These are phyloP conservation scores for Cherax quadricarinatus DNA, from an alignment of 1,140 invertebrate genomes.

Conservation along the genomic window DNA sequence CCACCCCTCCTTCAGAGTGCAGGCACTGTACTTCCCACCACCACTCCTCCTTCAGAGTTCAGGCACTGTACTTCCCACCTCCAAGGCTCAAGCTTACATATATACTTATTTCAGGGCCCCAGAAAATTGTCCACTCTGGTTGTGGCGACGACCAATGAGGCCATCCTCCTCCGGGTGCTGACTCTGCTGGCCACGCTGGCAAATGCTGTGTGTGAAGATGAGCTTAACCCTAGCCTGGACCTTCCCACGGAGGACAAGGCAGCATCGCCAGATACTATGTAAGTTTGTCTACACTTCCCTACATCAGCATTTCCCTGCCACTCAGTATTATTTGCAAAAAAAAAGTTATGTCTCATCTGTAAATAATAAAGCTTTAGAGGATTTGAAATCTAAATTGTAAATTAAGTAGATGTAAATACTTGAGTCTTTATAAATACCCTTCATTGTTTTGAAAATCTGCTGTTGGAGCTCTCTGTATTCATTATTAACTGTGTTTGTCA, in stretches of 20 bases:
- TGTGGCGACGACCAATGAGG: constrained; percentile 77
- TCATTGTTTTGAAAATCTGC: too few relatives aligned
- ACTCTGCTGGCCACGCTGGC: constrained; percentile 80
- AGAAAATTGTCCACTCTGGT: constrained; percentile 78
- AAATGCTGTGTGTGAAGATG: constrained; percentile 76
- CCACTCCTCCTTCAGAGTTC: too few relatives aligned
- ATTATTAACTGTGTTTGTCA: too few relatives aligned
- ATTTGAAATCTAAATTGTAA: background rate
- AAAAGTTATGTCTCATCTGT: background rate
- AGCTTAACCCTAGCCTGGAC: constrained; percentile 78
- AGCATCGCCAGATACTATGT: constrained; percentile 81
- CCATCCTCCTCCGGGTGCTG: constrained; percentile 79
- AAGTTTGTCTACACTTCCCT: constrained; percentile 60
- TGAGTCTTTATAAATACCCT: too few relatives aligned
- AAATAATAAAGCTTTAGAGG: background rate
- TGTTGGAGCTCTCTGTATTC: too few relatives aligned
- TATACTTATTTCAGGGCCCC: constrained; percentile 78
- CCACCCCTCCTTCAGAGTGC: too few relatives aligned
- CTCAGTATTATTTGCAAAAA: background rate
- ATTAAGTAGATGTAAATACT: too few relatives aligned
- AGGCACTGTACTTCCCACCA: too few relatives aligned
- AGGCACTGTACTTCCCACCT: too few relatives aligned
- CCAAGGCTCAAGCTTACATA: too few relatives aligned
- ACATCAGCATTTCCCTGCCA: too few relatives aligned
- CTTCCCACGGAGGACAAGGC: constrained; percentile 80